A percentile compares a stretch with the other conserved stretches of the same genome.
Conservation (phyloP, 2,113 vertebrate species). For the Muscicapa adusta region DNA sequence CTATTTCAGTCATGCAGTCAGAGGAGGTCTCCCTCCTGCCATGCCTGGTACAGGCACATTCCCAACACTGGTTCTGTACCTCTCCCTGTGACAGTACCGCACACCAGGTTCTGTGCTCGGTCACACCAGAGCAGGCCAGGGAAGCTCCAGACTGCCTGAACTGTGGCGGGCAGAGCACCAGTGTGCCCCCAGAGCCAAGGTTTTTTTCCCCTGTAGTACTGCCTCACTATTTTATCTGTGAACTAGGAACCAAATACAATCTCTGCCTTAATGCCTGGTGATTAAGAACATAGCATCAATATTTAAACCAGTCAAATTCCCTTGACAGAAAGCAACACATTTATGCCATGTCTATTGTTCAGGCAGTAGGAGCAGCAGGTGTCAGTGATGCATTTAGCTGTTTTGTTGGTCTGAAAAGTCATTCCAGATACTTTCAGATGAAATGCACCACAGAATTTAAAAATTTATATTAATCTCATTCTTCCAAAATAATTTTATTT, state of each 20-base stretch:
- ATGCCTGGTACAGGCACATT: fast-evolving
- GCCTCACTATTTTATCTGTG: background rate
- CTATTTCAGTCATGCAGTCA: background rate
- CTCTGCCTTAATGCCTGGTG: background rate
- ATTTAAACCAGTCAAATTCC: background rate
- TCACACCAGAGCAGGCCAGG: background rate
- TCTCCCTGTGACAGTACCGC: background rate
- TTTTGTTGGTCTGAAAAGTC: background rate
- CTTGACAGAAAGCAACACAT: background rate
- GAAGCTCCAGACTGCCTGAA: background rate
- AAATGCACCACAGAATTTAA: background rate
- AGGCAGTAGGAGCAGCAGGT: background rate
- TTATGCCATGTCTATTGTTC: background rate
- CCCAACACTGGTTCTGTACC: background rate
- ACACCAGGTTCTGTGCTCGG: background rate
- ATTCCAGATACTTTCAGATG: background rate
- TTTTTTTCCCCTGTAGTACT: background rate
- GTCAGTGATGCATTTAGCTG: background rate
- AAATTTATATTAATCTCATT: background rate
- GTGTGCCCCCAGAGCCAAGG: fast-evolving
- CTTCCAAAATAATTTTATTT: background rate
- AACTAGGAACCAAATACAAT: background rate
- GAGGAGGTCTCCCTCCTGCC: background rate
- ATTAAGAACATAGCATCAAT: background rate
- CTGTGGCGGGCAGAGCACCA: background rate